Base-by-base conservation (phyloP, 2,797 vertebrate genomes). In the Alexandromys oeconomus region DNA sequence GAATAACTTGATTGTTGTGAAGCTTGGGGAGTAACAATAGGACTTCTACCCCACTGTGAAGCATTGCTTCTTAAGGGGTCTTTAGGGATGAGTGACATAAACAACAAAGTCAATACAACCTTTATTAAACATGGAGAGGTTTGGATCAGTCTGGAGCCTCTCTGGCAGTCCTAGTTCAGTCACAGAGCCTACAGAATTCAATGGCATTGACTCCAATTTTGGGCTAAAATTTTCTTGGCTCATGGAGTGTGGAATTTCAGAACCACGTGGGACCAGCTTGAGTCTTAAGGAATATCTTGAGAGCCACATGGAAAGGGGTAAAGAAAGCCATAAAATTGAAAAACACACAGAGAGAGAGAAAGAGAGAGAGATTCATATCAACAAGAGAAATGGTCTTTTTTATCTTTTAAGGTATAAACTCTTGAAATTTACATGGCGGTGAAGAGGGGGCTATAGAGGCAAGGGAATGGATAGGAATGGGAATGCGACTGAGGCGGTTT, bases 1-100 rank as follows among this genome's bases (percentile, higher is more conserved):
- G 78, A 87, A 54, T 89, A 89, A 96, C 54, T 79, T 89, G 91
- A 59, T 0, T 71, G 57, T 76, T 34, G 63, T 23, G 88, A 86
- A 86, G 51, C 59, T 84, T 67, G 29, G 29, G 59, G 89, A 78
- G 48, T 25, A 31, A 25, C 37, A 86, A 85, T 3, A 82, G 78
- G 46, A 91, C 31, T 78, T 92, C 34, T 37, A 63, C 31, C 9
- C 25, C 73, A 31, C 34, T 23, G 13, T 65, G 65, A 11, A 73
- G 25, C 9, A 21, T 29, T 93, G 25, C n/a, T 51, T 92, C 65
- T 87, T 77, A 86, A 87, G 31, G 21, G 23, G 21, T 54, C n/a
- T 87, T 95, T 57, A 78, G 92, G 92, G 54, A 69, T 9, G 25
- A 87, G n/a, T 57, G 31, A 54, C 25, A 85, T 78, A 87, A 0